Evolutionary conservation across 1,140 invertebrate species (phyloP).

Genomic region (Bombyx mandarina): DNA sequence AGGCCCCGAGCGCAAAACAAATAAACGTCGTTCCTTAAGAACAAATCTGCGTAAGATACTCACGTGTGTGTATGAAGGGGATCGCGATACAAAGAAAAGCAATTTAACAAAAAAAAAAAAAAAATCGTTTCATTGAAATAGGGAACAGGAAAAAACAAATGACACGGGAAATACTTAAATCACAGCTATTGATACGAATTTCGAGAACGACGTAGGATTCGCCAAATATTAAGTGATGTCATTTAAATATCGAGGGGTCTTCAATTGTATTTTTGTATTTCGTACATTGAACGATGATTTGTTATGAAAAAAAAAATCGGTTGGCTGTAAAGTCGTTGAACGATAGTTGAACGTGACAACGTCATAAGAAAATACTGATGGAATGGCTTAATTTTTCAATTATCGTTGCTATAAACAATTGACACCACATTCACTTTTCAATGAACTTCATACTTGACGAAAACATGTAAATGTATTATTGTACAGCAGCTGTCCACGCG

Average conservation of each 20-base stretch:
- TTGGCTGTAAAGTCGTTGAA: too few relatives aligned
- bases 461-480: too few relatives aligned
- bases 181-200: conserved; percentile 59
- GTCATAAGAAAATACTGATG: too few relatives aligned
- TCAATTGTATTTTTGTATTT: neutral
- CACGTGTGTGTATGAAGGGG: conserved; percentile 55
- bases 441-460: too few relatives aligned
- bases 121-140: conserved; percentile 50
- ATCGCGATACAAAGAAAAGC: conserved; percentile 56
- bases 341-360: too few relatives aligned
- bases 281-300: too few relatives aligned
- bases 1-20: conserved; percentile 55
- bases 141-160: conserved; percentile 50
- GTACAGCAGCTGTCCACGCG: too few relatives aligned
- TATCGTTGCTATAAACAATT: too few relatives aligned
- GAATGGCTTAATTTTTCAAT: too few relatives aligned
- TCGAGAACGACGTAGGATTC: conserved; percentile 34
- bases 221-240: conserved; percentile 13
- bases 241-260: conserved; percentile 1
- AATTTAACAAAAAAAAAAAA: conserved; percentile 60
- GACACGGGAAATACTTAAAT: conserved; percentile 68
- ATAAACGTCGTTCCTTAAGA: conserved; percentile 65
- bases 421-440: too few relatives aligned
- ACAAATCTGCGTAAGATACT: conserved; percentile 56
- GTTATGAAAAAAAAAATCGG: too few relatives aligned